Base-by-base conservation (phyloP, 2,797 vertebrate species). In the Coendou prehensilis region DNA sequence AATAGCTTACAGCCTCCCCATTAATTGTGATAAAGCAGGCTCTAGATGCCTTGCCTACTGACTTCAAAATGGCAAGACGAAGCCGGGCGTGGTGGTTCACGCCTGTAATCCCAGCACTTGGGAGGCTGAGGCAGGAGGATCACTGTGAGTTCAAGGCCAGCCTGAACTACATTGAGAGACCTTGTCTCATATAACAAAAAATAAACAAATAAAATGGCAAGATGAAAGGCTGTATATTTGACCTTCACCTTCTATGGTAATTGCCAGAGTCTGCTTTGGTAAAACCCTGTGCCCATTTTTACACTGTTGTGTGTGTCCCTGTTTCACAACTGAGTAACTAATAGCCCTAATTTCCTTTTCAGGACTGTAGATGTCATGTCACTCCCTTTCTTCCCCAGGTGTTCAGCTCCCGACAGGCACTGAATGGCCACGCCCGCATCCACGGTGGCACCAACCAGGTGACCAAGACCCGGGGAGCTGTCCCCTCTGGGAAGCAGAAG, bases 361-460 rank as follows among this genome's bases (percentile, higher is more conserved):
- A 96, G 97, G 97, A 98, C 96, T 98, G 94, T 98, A 98, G 96
- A 98, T 97, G 95, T 79, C 91, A 81, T 97, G 89, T 93, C 63
- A 2, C 91, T 98, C 83, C 85, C 87, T 98, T 94, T 98, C 96
- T 97, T 96, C 95, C 91, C 85, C 97, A 99, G 98, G 98, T 98
- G 93, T 99, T 98, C 98, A 99, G 98, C 95, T 99, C 98, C 94
- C 98, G 98, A 50, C 99, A 99, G 94, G 99, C 99, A 0, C 97
- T 99, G 88, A 99, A 99, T 0, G 99, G 99, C 97, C 99, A 99
- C 0, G 99, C 98, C 67, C 99, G 99, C 96, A 97, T 99, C 95
- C 99, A 99, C 0, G 98, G 99, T 33, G 99, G 98, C 96, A 98
- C 98, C 37, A 98, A 98, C 88, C 98, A 97, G 96, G 98, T 98